Evolutionary conservation across 1,140 invertebrate genomes (phyloP).

Genomic region (Polyergus mexicanus): DNA sequence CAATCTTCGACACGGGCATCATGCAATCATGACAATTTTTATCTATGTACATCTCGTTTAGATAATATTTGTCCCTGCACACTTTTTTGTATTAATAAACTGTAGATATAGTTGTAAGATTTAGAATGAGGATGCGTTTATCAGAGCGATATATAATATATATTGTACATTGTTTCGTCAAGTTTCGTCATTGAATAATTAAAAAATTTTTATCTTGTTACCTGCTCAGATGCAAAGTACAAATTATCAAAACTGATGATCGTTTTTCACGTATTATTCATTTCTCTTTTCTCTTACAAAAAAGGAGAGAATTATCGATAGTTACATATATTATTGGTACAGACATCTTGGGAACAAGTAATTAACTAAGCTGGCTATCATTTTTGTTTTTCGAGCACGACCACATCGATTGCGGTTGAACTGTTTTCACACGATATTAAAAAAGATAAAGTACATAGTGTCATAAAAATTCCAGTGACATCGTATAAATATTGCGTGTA

Average conservation of each 20-base stretch:
- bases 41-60: slow-evolving; percentile 67
- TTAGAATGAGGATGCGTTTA: slow-evolving; percentile 51
- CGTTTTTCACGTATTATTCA: slow-evolving; percentile 62
- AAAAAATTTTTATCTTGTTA: slow-evolving; percentile 62
- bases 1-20: slow-evolving; percentile 61
- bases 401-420: slow-evolving; percentile 65
- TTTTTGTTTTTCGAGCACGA: slow-evolving; percentile 56
- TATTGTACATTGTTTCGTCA: slow-evolving; percentile 67
- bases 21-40: slow-evolving; percentile 78
- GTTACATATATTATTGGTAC: slow-evolving; percentile 61
- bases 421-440: slow-evolving; percentile 71
- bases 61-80: slow-evolving; percentile 69
- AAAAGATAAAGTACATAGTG: slow-evolving; percentile 12
- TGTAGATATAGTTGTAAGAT: slow-evolving; percentile 80
- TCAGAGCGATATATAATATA: slow-evolving; percentile 49
- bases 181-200: slow-evolving; percentile 50
- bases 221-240: slow-evolving; percentile 72
- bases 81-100: slow-evolving; percentile 71
- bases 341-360: slow-evolving; percentile 75
- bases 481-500: slow-evolving; percentile 25
- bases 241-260: slow-evolving; percentile 71
- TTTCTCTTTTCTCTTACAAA: slow-evolving; percentile 56
- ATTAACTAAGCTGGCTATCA: slow-evolving; percentile 69
- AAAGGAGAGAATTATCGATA: slow-evolving; percentile 66
- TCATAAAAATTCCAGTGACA: slow-evolving; percentile 19